Evolutionary conservation across 2,888 invertebrate genomes (phyloP).

Genomic region (Acanthopleura granulata): DNA sequence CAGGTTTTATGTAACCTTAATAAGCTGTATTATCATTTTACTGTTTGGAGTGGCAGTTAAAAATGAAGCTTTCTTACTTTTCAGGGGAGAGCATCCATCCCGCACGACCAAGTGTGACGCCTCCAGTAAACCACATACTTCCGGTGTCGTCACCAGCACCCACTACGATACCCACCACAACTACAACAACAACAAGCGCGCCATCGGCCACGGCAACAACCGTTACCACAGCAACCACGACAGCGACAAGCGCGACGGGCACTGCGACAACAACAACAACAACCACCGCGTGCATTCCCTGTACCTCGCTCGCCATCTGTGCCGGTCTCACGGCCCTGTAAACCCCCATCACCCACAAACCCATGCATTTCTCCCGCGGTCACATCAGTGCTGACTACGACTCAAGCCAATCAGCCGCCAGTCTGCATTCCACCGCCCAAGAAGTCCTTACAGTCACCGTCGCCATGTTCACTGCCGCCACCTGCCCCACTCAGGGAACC

Average conservation of each 20-base stretch:
- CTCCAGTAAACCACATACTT: background rate
- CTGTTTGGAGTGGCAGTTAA: no score
- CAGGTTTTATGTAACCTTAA: no score
- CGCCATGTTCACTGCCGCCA: background rate
- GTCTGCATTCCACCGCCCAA: background rate
- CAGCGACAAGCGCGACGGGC: background rate
- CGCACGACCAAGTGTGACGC: background rate
- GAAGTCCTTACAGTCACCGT: background rate
- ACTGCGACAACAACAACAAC: background rate
- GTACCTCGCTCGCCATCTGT: background rate
- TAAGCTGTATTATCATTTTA: no score
- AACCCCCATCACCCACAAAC: background rate
- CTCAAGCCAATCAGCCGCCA: background rate
- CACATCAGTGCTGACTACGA: background rate
- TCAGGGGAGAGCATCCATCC: background rate
- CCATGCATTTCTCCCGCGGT: no score
- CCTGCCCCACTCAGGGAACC: background rate
- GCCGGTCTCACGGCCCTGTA: background rate
- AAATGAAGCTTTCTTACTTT: background rate
- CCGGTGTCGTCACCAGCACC: background rate
- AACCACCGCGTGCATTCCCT: background rate
- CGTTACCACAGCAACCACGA: conserved; percentile 2
- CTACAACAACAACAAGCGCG: conserved; percentile 14
- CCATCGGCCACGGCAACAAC: background rate
- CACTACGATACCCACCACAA: background rate